These are phyloP conservation scores for Phthorimaea operculella DNA, from an alignment of 1,140 invertebrate genomes.

Conservation along the genomic window DNA sequence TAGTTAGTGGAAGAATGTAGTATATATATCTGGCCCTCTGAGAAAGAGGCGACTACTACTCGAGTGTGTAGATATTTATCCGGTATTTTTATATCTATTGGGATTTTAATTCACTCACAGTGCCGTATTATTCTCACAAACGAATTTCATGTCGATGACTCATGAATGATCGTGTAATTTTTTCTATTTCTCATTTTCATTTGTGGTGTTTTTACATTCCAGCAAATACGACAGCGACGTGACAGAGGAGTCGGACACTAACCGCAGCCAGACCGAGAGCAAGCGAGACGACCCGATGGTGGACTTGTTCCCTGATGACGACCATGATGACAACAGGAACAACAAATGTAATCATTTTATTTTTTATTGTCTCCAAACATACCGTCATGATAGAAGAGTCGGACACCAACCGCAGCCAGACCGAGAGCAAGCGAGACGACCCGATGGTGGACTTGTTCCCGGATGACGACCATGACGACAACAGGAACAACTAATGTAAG, in stretches of 20 bases:
- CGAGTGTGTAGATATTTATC: background rate
- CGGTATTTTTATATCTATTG: background rate
- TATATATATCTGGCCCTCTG: no score
- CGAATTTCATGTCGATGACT: background rate
- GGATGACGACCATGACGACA: conserved; percentile 88
- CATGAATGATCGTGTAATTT: conserved; percentile 1
- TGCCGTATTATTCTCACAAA: no score
- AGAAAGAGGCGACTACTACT: no score
- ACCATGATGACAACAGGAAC: conserved; percentile 84
- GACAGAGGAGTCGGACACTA: conserved; percentile 71
- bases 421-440: conserved; percentile 71
- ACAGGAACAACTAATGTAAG: conserved; percentile 80
- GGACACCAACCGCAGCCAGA: conserved; percentile 52
- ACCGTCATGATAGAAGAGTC: no score
- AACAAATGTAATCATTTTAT: conserved; percentile 75
- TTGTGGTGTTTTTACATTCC: no score
- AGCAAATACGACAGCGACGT: conserved; percentile 91
- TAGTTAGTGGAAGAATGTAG: no score
- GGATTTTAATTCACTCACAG: no score
- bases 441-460: conserved; percentile 90
- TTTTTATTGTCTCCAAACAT: no score
- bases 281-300: conserved; percentile 80
- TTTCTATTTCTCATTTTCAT: conserved; percentile 4
- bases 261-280: conserved; percentile 56
- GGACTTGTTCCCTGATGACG: conserved; percentile 90